Conservation (phyloP, 2,888 invertebrate species). For the Biston betularia region DNA sequence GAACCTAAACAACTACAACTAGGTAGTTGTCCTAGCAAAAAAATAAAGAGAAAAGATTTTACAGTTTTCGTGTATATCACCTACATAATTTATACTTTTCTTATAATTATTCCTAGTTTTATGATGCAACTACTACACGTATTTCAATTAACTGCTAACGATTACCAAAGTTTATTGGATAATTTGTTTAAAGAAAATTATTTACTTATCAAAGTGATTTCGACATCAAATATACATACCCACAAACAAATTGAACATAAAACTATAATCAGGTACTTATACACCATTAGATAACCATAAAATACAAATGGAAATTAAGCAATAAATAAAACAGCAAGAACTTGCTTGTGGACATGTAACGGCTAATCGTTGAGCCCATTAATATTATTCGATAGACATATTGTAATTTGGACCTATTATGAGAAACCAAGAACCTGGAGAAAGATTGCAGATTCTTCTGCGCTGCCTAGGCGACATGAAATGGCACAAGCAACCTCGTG, state of each 20-base stretch:
- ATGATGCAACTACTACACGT: no score
- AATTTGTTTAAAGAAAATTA: slow-evolving; percentile 2
- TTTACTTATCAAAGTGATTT: slow-evolving; percentile 13
- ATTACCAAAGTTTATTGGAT: not conserved
- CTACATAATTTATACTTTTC: no score
- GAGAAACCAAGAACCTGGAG: no score
- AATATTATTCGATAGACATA: slow-evolving; percentile 41
- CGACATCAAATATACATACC: slow-evolving; percentile 6
- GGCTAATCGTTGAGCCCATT: slow-evolving; percentile 51
- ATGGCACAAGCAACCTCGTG: no score
- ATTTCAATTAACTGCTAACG: not conserved
- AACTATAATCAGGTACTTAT: slow-evolving; percentile 27
- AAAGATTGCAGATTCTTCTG: no score
- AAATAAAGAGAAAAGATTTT: no score
- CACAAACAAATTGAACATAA: slow-evolving; percentile 21
- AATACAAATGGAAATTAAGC: slow-evolving; percentile 48
- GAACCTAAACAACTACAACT: no score
- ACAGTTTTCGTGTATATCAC: no score
- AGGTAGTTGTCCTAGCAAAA: no score
- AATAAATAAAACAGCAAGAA: slow-evolving; percentile 50
- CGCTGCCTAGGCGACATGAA: no score
- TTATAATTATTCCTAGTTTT: no score
- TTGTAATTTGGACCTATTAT: not conserved
- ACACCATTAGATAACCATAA: slow-evolving; percentile 33
- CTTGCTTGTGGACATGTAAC: slow-evolving; percentile 46